phyloP scores from a whole-genome alignment of 2,888 invertebrate genomes.

The Hyposoter didymator region DNA sequence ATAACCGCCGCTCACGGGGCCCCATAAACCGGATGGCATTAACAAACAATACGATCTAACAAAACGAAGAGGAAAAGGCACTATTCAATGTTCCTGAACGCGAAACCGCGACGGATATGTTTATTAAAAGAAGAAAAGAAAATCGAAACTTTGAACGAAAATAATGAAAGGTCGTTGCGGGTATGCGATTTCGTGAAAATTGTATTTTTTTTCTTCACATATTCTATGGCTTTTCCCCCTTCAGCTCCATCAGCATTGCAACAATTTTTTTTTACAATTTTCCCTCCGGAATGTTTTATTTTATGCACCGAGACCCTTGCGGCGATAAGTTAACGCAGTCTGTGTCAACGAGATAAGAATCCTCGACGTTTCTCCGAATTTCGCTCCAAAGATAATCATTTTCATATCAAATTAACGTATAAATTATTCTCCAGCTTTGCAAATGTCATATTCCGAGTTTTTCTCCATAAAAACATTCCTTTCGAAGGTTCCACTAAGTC shows the following conservation, averaged over 20 bases:
- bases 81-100: slow-evolving; percentile 51
- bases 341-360: slow-evolving; percentile 1
- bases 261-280: not conserved
- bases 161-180: slow-evolving; percentile 11
- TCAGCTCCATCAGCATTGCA: not conserved
- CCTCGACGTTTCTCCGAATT: not conserved
- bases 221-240: slow-evolving; percentile 19
- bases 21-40: slow-evolving; percentile 20
- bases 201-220: slow-evolving; percentile 11
- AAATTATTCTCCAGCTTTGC: not conserved
- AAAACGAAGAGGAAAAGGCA: slow-evolving; percentile 40
- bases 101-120: slow-evolving; percentile 28
- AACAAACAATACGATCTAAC: slow-evolving; percentile 6
- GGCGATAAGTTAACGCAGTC: not conserved
- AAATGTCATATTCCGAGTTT: not conserved
- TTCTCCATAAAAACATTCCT: not conserved
- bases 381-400: not conserved
- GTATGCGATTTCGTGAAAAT: not conserved
- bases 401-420: not conserved
- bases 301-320: not conserved
- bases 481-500: not conserved
- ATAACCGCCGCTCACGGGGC: slow-evolving; percentile 66
- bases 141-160: slow-evolving; percentile 10
- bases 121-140: not conserved
- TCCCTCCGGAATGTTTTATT: not conserved